Evolutionary conservation across 2,797 vertebrate genomes (phyloP).

Genomic region (Mus spretus): DNA sequence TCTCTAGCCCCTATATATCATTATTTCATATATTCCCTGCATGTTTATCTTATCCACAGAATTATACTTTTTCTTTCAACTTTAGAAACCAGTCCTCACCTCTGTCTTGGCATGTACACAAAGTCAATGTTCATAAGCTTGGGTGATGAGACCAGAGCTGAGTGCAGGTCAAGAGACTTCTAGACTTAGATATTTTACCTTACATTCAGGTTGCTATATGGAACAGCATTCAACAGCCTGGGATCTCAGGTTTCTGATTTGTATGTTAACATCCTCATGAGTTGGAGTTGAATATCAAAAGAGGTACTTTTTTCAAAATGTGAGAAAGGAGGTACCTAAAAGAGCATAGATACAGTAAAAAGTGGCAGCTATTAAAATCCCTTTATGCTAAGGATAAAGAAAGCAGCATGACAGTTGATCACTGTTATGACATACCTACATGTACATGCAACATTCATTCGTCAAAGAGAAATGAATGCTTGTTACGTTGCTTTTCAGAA

Average conservation of each 20-base stretch:
- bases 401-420: conserved; percentile 16
- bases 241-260: neutral
- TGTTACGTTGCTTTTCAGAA: conserved; percentile 52
- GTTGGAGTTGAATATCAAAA: conserved; percentile 29
- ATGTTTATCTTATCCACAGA: conserved; percentile 5
- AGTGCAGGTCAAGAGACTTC: neutral
- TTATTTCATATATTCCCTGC: neutral
- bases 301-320: neutral
- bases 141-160: neutral
- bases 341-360: conserved; percentile 44
- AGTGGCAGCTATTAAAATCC: conserved; percentile 64
- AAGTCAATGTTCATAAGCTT: neutral
- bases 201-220: neutral
- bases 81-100: neutral
- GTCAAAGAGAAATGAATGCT: conserved; percentile 54
- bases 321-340: neutral
- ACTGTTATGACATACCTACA: conserved; percentile 4
- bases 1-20: neutral
- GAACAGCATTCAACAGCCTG: neutral
- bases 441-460: neutral
- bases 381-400: conserved; percentile 57
- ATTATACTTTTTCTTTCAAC: conserved; percentile 30
- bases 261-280: neutral
- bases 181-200: neutral
- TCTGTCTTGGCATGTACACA: neutral